These are phyloP conservation scores for Machimus atricapillus DNA, from an alignment of 2,888 invertebrate genomes.

Conservation along the genomic window DNA sequence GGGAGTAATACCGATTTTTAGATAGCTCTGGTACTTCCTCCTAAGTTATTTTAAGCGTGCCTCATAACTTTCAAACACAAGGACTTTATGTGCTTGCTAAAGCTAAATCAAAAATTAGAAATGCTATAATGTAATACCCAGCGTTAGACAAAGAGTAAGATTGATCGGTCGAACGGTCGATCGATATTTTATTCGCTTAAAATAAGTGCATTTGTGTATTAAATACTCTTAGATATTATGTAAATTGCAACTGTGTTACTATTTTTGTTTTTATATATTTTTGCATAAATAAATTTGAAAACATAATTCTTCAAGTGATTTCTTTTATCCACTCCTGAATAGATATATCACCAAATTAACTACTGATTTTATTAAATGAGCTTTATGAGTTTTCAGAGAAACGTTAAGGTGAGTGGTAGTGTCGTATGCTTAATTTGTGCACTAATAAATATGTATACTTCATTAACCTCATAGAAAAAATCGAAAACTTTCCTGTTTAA, in stretches of 20 bases:
- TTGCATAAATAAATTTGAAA: conserved; percentile 38
- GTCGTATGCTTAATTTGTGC: too few species aligned
- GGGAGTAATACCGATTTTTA: background rate
- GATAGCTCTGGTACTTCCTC: background rate
- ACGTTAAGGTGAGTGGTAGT: too few species aligned
- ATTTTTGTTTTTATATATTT: conserved; percentile 38
- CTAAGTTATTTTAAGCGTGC: background rate
- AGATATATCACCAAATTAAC: background rate
- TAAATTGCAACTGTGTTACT: conserved; percentile 39
- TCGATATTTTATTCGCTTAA: conserved; percentile 29
- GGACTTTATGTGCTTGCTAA: background rate
- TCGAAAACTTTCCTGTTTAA: too few species aligned
- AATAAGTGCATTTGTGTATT: conserved; percentile 31
- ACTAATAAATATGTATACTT: too few species aligned
- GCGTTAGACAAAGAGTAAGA: background rate
- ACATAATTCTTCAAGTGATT: background rate
- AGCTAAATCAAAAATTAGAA: background rate
- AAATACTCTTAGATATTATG: conserved; percentile 29
- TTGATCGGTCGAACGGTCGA: background rate
- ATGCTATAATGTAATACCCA: background rate
- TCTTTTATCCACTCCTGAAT: background rate
- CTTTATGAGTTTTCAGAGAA: too few species aligned
- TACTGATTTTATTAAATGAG: background rate
- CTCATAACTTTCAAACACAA: background rate
- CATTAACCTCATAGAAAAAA: too few species aligned